phyloP scores from a whole-genome alignment of 2,797 vertebrate species.

The Pipistrellus pipistrellus region DNA sequence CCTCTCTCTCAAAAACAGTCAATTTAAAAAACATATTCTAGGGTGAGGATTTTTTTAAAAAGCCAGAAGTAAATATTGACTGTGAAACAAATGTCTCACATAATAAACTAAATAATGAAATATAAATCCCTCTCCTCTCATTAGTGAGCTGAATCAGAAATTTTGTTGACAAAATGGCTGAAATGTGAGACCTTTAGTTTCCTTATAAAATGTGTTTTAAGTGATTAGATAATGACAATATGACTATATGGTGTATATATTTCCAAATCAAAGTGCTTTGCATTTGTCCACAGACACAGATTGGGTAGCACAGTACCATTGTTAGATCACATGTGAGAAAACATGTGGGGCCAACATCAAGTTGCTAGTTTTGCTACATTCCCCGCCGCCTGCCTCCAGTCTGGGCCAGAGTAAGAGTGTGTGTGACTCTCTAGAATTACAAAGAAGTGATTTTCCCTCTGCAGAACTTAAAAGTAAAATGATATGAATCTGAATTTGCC shows the following conservation, averaged over 20 bases:
- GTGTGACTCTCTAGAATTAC: neutral
- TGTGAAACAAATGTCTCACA: constrained; percentile 75
- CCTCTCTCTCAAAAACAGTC: neutral
- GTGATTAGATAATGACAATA: constrained; percentile 22
- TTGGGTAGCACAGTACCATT: neutral
- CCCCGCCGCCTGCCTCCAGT: neutral
- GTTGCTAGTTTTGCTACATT: neutral
- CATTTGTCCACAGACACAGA: neutral
- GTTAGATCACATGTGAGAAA: neutral
- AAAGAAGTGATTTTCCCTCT: neutral
- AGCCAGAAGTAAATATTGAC: neutral
- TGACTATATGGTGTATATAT: neutral
- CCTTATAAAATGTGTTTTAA: constrained; percentile 13
- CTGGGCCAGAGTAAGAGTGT: neutral
- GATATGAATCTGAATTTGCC: neutral
- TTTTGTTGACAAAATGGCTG: constrained; percentile 71
- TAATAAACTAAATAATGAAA: constrained; percentile 82
- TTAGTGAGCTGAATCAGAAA: constrained; percentile 76
- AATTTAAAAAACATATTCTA: neutral
- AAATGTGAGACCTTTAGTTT: constrained; percentile 60
- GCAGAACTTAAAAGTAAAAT: neutral
- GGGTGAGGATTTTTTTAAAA: neutral
- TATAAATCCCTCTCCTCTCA: constrained; percentile 71
- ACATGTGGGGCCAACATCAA: neutral
- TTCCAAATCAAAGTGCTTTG: constrained; percentile 33